These are phyloP conservation scores for Lasaia peninsularis DNA, from an alignment of 1,140 invertebrate genomes.

Conservation along the genomic window DNA sequence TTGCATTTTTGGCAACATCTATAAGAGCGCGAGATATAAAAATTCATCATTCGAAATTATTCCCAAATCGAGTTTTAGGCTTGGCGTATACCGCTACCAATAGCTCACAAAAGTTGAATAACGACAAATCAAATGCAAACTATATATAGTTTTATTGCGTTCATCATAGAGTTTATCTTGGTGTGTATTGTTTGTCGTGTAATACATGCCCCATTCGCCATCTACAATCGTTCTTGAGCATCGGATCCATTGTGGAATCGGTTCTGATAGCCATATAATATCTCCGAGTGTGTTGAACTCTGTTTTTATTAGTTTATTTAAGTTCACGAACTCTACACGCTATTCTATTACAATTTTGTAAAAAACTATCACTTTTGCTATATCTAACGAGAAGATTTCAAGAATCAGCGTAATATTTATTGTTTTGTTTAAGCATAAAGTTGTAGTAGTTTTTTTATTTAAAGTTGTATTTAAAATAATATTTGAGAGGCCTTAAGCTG, in stretches of 20 bases:
- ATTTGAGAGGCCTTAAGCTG: too few species aligned
- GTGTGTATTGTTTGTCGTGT: neutral
- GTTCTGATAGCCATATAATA: constrained; percentile 34
- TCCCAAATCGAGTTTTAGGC: constrained; percentile 44
- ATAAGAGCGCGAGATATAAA: constrained; percentile 15
- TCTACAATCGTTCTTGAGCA: constrained; percentile 35
- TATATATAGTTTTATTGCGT: neutral
- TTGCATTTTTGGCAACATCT: constrained; percentile 2
- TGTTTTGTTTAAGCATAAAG: too few species aligned
- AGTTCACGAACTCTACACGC: constrained; percentile 27
- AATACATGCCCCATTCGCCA: constrained; percentile 24
- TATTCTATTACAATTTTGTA: constrained; percentile 19
- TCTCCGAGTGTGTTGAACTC: constrained; percentile 37
- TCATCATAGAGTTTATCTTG: constrained; percentile 5
- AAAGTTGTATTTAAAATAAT: too few species aligned
- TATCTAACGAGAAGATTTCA: too few species aligned
- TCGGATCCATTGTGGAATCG: constrained; percentile 31
- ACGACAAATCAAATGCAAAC: constrained; percentile 7
- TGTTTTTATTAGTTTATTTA: constrained; percentile 24
- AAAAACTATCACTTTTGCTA: constrained; percentile 21
- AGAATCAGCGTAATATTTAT: too few species aligned
- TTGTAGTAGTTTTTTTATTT: too few species aligned
- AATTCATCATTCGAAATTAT: constrained; percentile 40
- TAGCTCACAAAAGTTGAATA: constrained; percentile 20
- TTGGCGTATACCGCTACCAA: constrained; percentile 31